These are phyloP conservation scores for Doryteuthis pealeii DNA, from an alignment of 1,140 invertebrate species.

Conservation along the genomic window DNA sequence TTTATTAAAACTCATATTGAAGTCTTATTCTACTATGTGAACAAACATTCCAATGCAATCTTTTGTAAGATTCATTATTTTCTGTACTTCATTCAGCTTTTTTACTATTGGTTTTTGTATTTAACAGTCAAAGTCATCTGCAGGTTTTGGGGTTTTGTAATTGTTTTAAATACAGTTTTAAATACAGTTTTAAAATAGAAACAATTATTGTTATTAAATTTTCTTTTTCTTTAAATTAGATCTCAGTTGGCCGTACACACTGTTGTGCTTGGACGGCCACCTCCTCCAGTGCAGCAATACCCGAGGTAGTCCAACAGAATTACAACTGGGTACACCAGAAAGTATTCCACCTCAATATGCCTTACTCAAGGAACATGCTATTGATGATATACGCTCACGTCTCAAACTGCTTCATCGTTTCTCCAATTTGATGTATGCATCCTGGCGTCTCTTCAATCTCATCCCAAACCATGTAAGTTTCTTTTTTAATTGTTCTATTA, in stretches of 20 bases:
- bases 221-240: constrained; percentile 44
- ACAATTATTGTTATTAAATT: too few species aligned
- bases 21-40: too few species aligned
- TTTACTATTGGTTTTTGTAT: too few species aligned
- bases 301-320: constrained; percentile 61
- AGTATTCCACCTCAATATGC: constrained; percentile 67
- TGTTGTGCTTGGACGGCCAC: constrained; percentile 70
- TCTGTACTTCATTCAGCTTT: too few species aligned
- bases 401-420: constrained; percentile 68
- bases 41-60: too few species aligned
- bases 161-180: too few species aligned
- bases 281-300: constrained; percentile 60
- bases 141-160: too few species aligned
- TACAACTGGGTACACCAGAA: constrained; percentile 64
- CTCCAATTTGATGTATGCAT: constrained; percentile 69
- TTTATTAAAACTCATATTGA: too few species aligned
- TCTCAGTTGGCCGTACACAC: constrained; percentile 69
- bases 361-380: constrained; percentile 62
- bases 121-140: too few species aligned
- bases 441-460: constrained; percentile 68
- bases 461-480: constrained; percentile 36
- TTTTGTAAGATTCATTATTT: too few species aligned
- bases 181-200: too few species aligned
- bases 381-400: constrained; percentile 64
- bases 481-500: too few species aligned